phyloP scores from a whole-genome alignment of 2,888 invertebrate species.

The Protonemura montana region DNA sequence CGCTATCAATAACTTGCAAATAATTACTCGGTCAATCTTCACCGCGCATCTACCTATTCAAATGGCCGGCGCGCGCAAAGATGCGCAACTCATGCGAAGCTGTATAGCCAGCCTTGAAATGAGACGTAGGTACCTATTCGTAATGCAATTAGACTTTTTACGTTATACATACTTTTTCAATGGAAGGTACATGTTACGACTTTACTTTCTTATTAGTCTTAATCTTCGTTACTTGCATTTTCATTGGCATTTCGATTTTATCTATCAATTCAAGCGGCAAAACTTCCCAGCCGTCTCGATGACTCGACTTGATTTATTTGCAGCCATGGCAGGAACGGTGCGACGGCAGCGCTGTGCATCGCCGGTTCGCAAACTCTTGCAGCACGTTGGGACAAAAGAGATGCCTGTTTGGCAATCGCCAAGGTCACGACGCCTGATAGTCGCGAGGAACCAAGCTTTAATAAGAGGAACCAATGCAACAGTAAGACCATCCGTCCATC shows the following conservation, averaged over 20 bases:
- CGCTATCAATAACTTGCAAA: not conserved
- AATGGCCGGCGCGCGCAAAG: not conserved
- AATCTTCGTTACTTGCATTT: conserved; percentile 41
- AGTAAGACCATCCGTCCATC: conserved; percentile 18
- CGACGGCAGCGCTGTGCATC: conserved; percentile 29
- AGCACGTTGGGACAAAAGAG: conserved; percentile 33
- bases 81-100: not conserved
- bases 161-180: conserved; percentile 24
- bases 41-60: not conserved
- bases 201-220: conserved; percentile 39
- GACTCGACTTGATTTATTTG: conserved; percentile 40
- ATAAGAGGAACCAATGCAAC: conserved; percentile 35
- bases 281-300: conserved; percentile 35
- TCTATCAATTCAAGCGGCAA: conserved; percentile 42
- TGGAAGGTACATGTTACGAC: conserved; percentile 24
- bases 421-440: conserved; percentile 20
- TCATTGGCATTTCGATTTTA: conserved; percentile 36
- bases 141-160: conserved; percentile 40
- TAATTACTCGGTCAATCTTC: conserved; percentile 4
- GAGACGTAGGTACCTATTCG: conserved; percentile 9
- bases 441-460: conserved; percentile 36
- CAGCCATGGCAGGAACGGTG: not conserved
- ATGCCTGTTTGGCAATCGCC: conserved; percentile 19
- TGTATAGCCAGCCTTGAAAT: conserved; percentile 18
- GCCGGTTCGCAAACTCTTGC: conserved; percentile 27